phyloP scores from a whole-genome alignment of 1,140 invertebrate genomes.

The Neodiprion fabricii region DNA sequence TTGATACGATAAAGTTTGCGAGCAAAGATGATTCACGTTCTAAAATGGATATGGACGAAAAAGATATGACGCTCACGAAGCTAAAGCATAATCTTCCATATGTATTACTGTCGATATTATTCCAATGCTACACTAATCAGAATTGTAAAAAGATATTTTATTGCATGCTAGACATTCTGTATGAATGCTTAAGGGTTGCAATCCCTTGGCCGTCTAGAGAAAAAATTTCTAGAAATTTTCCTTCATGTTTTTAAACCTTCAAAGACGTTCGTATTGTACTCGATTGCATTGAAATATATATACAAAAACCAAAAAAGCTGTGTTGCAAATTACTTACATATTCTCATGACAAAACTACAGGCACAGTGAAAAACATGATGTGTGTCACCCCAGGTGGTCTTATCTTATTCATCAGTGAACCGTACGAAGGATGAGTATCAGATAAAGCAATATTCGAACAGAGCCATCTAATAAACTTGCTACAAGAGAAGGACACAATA shows the following conservation, averaged over 20 bases:
- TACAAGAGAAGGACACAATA: conserved; percentile 21
- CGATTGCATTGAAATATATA: conserved; percentile 37
- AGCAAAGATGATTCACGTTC: neutral
- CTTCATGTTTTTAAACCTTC: conserved; percentile 31
- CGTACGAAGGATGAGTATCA: conserved; percentile 38
- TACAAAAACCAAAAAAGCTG: conserved; percentile 31
- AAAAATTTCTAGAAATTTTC: conserved; percentile 28
- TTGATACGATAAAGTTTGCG: neutral
- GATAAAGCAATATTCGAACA: conserved; percentile 42
- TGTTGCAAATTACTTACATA: conserved; percentile 28
- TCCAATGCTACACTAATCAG: no score
- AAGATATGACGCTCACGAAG: neutral
- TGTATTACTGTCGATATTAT: no score
- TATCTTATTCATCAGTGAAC: conserved; percentile 42
- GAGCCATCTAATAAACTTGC: conserved; percentile 19
- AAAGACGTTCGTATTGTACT: conserved; percentile 28
- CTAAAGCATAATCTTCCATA: no score
- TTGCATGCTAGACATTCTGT: no score
- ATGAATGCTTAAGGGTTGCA: conserved; percentile 9
- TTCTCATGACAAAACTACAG: conserved; percentile 39
- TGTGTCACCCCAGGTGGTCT: conserved; percentile 41
- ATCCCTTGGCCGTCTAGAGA: conserved; percentile 22
- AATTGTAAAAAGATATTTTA: no score
- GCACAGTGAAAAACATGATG: conserved; percentile 46
- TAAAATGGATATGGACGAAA: conserved; percentile 19